Evolutionary conservation across 1,140 invertebrate genomes (phyloP), one percentile per base, ranked within the genome.

Genomic region (Protaetia brevitarsis): DNA sequence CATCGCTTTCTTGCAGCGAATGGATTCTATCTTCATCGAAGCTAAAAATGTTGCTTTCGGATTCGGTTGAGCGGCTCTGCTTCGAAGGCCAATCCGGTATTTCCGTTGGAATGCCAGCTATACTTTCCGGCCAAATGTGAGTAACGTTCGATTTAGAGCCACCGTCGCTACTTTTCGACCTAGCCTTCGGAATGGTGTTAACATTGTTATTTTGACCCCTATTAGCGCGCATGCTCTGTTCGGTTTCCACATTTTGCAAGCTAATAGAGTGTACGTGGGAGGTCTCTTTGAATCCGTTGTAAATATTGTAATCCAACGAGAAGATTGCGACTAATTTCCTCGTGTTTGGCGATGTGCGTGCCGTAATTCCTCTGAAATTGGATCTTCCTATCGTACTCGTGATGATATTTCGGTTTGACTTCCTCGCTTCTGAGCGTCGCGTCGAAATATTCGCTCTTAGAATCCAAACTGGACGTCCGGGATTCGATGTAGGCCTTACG

Each of bases 1-100:
- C 51, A 65, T 77, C 76, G 60, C 73, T 71, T 51, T 78, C 75
- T 66, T 77, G 74, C 7, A 88, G 75, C n/a, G 85, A 87, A 72
- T 88, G 85, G 36, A 88, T 88, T 70, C 85, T 83, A 68, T 88
- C 86, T 75, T 88, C 86, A 70, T 88, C 86, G 66, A 88, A 88
- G 72, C 86, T 88, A 68, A 88, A 88, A 10, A 88, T 85, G 45
- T 87, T 88, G 62, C 75, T 78, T 67, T 79, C 78, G 1, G 77
- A 78, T 71, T 78, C 76, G 1, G 77, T 77, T 4, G 76, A 77
- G 45, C 72, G 51, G 60, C 31, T 63, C 11, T 34, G 66, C 21
- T 64, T 60, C 10, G 66, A 64, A 1, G 66, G 41, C 67, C 70
- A 72, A 41, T 73, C 72, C n/a, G 67, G 74, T 10, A 84, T 82